Base-by-base conservation (phyloP, 2,797 vertebrate genomes). In the Mus caroli region DNA sequence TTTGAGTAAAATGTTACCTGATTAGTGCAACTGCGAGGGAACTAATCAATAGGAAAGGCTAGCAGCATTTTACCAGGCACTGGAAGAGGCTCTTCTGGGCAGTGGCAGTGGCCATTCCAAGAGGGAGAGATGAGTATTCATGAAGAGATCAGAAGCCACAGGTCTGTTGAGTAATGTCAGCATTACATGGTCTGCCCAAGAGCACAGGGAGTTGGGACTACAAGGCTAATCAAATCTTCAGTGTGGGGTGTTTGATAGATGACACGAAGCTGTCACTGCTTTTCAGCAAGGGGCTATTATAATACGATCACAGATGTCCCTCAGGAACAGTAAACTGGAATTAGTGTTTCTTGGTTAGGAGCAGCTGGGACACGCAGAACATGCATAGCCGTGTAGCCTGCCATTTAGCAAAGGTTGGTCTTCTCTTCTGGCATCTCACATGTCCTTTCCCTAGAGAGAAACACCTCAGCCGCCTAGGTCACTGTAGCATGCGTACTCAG, bases 11-110 rank as follows among this genome's bases (percentile, higher is more conserved):
- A 82, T 91, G 76, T 71, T 90, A 64, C 46, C 46, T 54, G 58
- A 76, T 86, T 92, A 50, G 50, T 75, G 62, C 91, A 92, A 79
- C 67, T 83, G 31, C 88, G 94, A 73, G 79, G 75, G 78, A 88
- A 73, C 24, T 62, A 17, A 14, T 77, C 31, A 8, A 37, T n/a
- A 28, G 58, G 34, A 78, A 52, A 52, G 20, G 34, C 12, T 15
- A 26, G 75, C 26, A 52, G 4, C 34, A 37, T 64, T 50, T 50
- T 64, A 78, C 64, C 43, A 37, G 75, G 31, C 75, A 28, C 12
- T n/a, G 58, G 37, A 54, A 26, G 60, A 31, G 46, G 24, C 50
- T 79, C 76, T 40, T 54, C 76, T 54, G 22, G 6, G 43, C 88
- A n/a, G 19, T 50, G 34, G 43, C 54, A 90, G 2, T 17, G 54